phyloP scores from a whole-genome alignment of 92 coral and sea anemone genomes.

The Hydrozoanthus gracilis region DNA sequence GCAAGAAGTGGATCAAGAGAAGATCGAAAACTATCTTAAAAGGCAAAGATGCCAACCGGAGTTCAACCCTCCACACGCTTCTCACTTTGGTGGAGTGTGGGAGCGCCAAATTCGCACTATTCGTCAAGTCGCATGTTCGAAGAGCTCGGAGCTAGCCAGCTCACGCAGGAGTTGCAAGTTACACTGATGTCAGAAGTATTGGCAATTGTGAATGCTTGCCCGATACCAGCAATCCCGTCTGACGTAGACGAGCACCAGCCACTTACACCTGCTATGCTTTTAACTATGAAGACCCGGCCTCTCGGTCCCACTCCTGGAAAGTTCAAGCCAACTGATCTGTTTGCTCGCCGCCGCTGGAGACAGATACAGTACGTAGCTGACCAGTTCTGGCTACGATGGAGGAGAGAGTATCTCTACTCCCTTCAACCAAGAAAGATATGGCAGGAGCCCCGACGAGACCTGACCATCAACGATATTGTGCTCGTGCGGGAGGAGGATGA shows the following conservation, averaged over 20 bases:
- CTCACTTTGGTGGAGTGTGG: no score
- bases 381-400: conserved; percentile 2
- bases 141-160: not conserved
- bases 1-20: conserved; percentile 29
- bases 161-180: conserved; percentile 18
- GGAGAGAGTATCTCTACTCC: conserved; percentile 46
- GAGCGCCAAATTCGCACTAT: no score
- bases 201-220: conserved; percentile 41
- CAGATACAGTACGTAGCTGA: no score
- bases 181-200: conserved; percentile 38
- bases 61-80: no score
- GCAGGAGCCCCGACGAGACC: conserved; percentile 21
- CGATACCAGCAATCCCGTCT: conserved; percentile 32
- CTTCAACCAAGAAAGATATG: conserved; percentile 52
- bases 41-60: conserved; percentile 17
- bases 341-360: no score
- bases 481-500: conserved; percentile 48
- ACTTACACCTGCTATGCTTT: conserved; percentile 4
- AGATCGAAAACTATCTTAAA: not conserved
- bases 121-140: no score
- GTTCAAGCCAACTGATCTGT: no score
- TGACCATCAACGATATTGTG: conserved; percentile 35
- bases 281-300: no score
- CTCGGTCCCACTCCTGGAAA: no score
- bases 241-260: not conserved